Conservation (phyloP, 64 coral and sea anemone species). For the Montipora capricornis region DNA sequence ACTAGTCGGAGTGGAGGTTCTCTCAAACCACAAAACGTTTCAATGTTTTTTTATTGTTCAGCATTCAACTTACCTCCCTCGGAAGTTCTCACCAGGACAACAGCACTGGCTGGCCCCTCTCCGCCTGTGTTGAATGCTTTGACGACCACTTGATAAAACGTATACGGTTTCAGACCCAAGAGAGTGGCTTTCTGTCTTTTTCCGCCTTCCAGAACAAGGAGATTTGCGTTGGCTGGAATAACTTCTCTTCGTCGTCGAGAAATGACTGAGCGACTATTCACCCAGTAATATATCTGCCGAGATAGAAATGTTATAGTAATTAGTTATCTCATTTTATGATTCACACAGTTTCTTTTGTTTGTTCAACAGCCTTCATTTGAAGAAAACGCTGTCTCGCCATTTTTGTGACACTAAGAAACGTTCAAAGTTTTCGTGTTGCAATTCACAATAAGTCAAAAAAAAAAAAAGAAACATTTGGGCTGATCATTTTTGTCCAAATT, state of each 20-base stretch:
- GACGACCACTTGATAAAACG: constrained; percentile 15
- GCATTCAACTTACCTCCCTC: constrained; percentile 63
- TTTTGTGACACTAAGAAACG: too few relatives aligned
- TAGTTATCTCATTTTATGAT: too few relatives aligned
- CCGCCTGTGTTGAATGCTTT: constrained; percentile 22
- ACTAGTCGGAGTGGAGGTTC: too few relatives aligned
- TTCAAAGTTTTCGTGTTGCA: too few relatives aligned
- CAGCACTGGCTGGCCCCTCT: neutral
- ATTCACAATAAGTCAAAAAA: too few relatives aligned
- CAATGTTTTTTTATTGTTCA: neutral
- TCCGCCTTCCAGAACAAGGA: neutral
- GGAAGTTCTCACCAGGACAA: constrained; percentile 50
- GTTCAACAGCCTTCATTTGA: too few relatives aligned
- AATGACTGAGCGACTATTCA: neutral
- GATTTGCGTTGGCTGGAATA: constrained; percentile 49
- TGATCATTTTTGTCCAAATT: too few relatives aligned
- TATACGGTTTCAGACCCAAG: constrained; percentile 25
- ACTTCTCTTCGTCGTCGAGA: constrained; percentile 44
- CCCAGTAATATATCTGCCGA: constrained; percentile 68
- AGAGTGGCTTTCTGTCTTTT: constrained; percentile 3
- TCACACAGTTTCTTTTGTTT: too few relatives aligned
- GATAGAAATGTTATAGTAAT: neutral
- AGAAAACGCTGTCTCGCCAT: too few relatives aligned
- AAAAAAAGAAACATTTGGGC: too few relatives aligned
- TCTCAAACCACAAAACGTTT: neutral